phyloP scores from a whole-genome alignment of 2,113 vertebrate species.

The Heliornis fulica region DNA sequence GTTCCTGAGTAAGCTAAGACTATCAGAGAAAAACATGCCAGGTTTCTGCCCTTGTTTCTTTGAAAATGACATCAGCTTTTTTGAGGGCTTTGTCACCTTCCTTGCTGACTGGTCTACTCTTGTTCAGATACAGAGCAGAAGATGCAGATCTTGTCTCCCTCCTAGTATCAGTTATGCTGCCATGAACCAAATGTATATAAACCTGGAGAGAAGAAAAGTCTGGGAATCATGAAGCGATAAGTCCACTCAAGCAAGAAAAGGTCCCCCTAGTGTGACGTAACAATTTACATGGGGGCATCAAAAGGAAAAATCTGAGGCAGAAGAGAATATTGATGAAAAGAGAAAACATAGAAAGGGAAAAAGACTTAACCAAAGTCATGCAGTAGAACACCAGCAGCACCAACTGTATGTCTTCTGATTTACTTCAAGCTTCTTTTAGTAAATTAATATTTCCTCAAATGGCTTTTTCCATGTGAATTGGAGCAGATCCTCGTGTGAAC shows the following conservation, averaged over 20 bases:
- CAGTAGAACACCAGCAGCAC: fast-evolving
- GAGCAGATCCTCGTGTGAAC: not conserved
- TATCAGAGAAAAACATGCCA: fast-evolving
- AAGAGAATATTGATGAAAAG: not conserved
- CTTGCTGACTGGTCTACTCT: fast-evolving
- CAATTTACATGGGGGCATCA: not conserved
- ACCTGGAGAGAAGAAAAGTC: not conserved
- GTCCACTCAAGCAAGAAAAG: not conserved
- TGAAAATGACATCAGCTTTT: not conserved
- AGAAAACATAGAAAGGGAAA: not conserved
- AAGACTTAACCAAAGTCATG: not conserved
- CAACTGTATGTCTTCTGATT: not conserved
- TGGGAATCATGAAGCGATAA: not conserved
- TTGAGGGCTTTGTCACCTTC: not conserved
- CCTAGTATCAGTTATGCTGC: not conserved
- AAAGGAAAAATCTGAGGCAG: not conserved
- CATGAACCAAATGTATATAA: not conserved
- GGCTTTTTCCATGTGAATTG: not conserved
- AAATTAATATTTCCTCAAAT: not conserved
- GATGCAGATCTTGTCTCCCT: not conserved
- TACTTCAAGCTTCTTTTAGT: not conserved
- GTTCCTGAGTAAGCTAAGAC: not conserved
- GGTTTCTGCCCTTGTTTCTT: not conserved
- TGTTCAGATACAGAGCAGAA: not conserved
- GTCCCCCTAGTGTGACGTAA: fast-evolving